These are phyloP conservation scores for Dendroctonus valens DNA, from an alignment of 1,140 invertebrate genomes.

Conservation along the genomic window DNA sequence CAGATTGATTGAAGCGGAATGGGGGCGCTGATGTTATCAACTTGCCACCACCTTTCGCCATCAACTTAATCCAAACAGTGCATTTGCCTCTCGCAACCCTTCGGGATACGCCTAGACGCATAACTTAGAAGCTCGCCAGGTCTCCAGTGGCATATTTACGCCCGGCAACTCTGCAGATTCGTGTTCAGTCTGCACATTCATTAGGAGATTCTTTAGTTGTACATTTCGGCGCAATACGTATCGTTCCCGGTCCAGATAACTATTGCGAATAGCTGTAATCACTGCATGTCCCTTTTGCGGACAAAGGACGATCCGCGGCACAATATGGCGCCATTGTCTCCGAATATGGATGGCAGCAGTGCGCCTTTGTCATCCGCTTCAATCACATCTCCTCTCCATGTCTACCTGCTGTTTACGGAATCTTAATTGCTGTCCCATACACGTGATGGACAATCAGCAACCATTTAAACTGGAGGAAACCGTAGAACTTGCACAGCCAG, in stretches of 20 bases:
- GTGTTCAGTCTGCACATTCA: neutral
- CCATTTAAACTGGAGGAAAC: too few species aligned
- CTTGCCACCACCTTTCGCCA: too few species aligned
- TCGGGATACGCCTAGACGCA: slow-evolving; percentile 13
- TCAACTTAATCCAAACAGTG: too few species aligned
- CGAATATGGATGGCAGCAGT: slow-evolving; percentile 5
- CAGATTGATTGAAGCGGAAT: too few species aligned
- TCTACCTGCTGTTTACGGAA: slow-evolving; percentile 14
- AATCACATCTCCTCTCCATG: slow-evolving; percentile 7
- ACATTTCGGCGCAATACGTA: too few species aligned
- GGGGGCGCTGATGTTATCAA: too few species aligned
- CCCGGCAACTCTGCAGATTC: neutral
- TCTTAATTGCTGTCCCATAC: neutral
- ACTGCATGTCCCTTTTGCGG: neutral
- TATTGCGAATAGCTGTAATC: slow-evolving; percentile 2
- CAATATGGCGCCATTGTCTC: slow-evolving; percentile 21
- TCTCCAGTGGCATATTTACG: slow-evolving; percentile 17
- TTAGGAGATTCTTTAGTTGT: neutral
- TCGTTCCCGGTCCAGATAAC: neutral
- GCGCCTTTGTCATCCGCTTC: neutral
- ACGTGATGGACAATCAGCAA: too few species aligned
- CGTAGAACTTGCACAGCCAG: too few species aligned
- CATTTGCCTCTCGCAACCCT: slow-evolving; percentile 3
- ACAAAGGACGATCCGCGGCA: neutral
- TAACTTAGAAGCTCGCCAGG: slow-evolving; percentile 5